phyloP scores from a whole-genome alignment of 1,140 invertebrate genomes.

The Amphibalanus amphitrite region DNA sequence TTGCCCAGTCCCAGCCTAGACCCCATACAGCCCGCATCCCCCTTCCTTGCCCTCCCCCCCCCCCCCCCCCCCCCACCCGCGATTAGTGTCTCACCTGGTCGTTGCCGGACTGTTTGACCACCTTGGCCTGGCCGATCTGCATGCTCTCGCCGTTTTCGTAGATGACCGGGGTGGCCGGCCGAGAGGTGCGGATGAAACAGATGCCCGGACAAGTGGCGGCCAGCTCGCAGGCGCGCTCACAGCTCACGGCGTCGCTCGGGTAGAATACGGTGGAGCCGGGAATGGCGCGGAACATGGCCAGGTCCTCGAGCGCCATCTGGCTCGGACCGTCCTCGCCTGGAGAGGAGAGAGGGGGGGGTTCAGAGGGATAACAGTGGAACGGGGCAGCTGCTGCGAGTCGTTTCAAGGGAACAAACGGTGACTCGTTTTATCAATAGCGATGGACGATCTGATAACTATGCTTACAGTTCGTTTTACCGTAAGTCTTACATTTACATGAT shows the following conservation, averaged over 20 bases:
- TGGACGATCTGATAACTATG: no score
- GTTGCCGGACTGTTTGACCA: conserved; percentile 50
- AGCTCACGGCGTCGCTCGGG: conserved; percentile 85
- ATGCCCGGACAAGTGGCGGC: conserved; percentile 91
- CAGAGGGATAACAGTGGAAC: no score
- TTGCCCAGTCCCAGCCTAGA: no score
- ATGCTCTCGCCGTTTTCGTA: conserved; percentile 64
- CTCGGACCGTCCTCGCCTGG: conserved; percentile 97
- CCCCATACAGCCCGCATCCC: no score
- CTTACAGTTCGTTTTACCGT: no score
- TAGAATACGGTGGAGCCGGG: conserved; percentile 90
- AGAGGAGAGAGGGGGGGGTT: not conserved
- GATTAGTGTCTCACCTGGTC: conserved; percentile 33
- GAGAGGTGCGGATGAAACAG: conserved; percentile 87
- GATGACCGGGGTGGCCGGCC: conserved; percentile 71
- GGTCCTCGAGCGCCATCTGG: conserved; percentile 97
- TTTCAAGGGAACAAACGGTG: no score
- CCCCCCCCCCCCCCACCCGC: not conserved
- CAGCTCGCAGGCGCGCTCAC: conserved; percentile 82
- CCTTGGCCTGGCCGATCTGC: conserved; percentile 52
- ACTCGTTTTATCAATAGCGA: no score
- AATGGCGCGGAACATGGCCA: conserved; percentile 85
- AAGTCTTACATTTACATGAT: no score
- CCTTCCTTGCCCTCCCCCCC: no score
- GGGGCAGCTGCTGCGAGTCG: no score